Percentiles rank a stretch among this genome's conserved stretches.
Conservation (phyloP, 2,797 vertebrate genomes). For the Bradypodion ventrale region DNA sequence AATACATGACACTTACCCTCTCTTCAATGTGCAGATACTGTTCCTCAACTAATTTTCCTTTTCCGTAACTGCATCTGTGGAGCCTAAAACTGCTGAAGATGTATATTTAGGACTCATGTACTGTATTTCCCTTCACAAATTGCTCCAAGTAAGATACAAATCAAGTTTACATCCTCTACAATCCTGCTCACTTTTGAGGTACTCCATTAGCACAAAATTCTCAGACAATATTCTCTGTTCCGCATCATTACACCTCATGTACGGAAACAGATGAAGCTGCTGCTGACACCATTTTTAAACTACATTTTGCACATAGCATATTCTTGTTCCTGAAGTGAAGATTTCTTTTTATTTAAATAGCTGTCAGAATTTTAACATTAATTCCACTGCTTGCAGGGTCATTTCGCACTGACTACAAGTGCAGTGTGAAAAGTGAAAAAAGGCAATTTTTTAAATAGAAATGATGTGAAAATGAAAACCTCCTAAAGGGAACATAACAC, state of each 20-base stretch:
- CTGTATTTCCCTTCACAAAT: conserved; percentile 12
- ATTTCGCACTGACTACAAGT: conserved; percentile 21
- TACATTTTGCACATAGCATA: conserved; percentile 34
- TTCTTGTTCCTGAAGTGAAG: conserved; percentile 22
- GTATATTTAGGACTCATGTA: conserved; percentile 45
- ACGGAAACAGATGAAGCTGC: background rate
- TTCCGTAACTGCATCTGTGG: conserved; percentile 52
- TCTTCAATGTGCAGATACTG: conserved; percentile 43
- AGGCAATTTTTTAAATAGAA: conserved; percentile 39
- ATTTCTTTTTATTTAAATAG: conserved; percentile 29
- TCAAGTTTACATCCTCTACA: conserved; percentile 26
- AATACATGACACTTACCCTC: background rate
- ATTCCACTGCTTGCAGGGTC: conserved; percentile 15
- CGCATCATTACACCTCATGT: background rate
- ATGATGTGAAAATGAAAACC: conserved; percentile 36
- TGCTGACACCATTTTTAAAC: conserved; percentile 28
- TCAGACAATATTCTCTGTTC: background rate
- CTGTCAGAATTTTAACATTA: conserved; percentile 16
- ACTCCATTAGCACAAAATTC: conserved; percentile 35
- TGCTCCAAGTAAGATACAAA: conserved; percentile 37
- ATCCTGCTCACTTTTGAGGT: conserved; percentile 12
- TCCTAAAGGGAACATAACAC: conserved; percentile 36
- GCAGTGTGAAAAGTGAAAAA: conserved; percentile 27
- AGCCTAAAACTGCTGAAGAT: conserved; percentile 39
- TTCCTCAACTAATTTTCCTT: conserved; percentile 49